phyloP scores from a whole-genome alignment of 2,113 vertebrate species.

The Neotoma lepida region DNA sequence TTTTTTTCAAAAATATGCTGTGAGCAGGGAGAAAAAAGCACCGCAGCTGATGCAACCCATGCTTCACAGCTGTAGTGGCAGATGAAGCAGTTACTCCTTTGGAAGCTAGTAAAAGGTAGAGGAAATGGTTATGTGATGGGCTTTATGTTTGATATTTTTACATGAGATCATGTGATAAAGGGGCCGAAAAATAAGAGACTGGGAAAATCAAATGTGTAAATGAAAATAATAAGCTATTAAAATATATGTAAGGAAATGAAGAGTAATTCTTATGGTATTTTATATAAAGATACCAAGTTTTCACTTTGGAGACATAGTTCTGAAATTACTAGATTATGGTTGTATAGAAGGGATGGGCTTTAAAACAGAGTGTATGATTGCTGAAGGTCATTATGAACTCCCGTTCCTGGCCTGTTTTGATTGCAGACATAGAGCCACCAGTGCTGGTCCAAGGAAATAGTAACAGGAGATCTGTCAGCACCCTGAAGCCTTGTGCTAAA shows the following conservation, averaged over 20 bases:
- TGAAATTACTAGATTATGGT: constrained; percentile 26
- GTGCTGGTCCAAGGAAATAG: constrained; percentile 93
- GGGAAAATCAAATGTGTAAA: constrained; percentile 9
- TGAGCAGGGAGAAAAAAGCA: background rate
- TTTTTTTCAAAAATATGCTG: background rate
- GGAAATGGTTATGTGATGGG: constrained; percentile 27
- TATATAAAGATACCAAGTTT: constrained; percentile 31
- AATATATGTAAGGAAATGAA: constrained; percentile 10
- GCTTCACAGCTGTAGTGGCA: background rate
- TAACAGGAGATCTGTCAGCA: constrained; percentile 95
- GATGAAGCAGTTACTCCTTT: constrained; percentile 22
- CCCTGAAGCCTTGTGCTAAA: constrained; percentile 97
- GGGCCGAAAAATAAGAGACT: background rate
- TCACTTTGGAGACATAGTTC: constrained; percentile 15
- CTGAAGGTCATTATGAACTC: background rate
- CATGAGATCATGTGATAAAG: constrained; percentile 14
- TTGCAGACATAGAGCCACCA: constrained; percentile 90
- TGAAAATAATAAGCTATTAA: constrained; percentile 11
- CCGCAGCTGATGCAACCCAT: background rate
- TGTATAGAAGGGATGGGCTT: background rate
- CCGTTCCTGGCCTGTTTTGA: constrained; percentile 63
- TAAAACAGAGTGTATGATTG: background rate
- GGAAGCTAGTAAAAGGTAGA: background rate
- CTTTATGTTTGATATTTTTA: constrained; percentile 59
- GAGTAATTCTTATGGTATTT: constrained; percentile 45